These are phyloP conservation scores for Mimas tiliae DNA, from an alignment of 2,888 invertebrate species.

Conservation along the genomic window DNA sequence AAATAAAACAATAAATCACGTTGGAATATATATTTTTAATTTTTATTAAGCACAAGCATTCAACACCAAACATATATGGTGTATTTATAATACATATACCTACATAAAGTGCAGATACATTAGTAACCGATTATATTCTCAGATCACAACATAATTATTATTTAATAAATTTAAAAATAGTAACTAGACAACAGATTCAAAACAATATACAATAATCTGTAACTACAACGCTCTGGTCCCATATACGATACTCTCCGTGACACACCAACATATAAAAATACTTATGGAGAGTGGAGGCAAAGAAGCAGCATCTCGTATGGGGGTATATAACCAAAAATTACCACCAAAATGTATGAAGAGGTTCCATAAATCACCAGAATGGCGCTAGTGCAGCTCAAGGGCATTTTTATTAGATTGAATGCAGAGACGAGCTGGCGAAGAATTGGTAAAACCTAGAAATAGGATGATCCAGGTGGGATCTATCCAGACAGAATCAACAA, in stretches of 20 bases:
- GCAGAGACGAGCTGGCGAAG: too few species aligned
- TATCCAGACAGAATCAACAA: too few species aligned
- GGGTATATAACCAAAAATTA: too few species aligned
- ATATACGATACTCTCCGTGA: constrained; percentile 46
- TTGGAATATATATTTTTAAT: constrained; percentile 46
- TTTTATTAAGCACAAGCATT: constrained; percentile 79
- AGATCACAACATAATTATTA: constrained; percentile 69
- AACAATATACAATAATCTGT: constrained; percentile 50
- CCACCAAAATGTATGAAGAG: too few species aligned
- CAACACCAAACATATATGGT: constrained; percentile 45
- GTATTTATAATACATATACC: constrained; percentile 33
- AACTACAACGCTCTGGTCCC: constrained; percentile 71
- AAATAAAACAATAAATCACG: constrained; percentile 42
- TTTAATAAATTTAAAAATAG: constrained; percentile 48
- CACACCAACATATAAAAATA: constrained; percentile 57
- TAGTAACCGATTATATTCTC: constrained; percentile 67
- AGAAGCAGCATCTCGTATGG: too few species aligned
- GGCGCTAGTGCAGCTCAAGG: too few species aligned
- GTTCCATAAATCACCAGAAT: too few species aligned
- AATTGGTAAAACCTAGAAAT: too few species aligned
- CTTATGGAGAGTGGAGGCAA: too few species aligned
- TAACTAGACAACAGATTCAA: constrained; percentile 50
- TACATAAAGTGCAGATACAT: constrained; percentile 62
- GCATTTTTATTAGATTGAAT: too few species aligned
- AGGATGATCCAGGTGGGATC: too few species aligned